phyloP scores from a whole-genome alignment of 1,140 invertebrate genomes.

The Globodera ellingtonae region DNA sequence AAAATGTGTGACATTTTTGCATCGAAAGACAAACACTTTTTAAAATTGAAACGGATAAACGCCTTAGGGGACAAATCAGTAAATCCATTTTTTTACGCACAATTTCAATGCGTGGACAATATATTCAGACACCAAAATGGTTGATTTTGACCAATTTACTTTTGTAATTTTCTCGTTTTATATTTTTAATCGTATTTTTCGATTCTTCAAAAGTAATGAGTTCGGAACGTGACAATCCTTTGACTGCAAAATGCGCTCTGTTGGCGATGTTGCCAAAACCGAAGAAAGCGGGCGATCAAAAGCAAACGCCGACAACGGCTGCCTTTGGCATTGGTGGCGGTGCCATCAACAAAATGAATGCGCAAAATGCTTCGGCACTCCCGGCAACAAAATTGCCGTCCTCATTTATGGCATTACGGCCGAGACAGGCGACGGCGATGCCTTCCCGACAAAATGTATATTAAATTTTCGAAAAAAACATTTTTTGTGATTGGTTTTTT shows the following conservation, averaged over 20 bases:
- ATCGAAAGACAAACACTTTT: no score
- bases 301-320: not conserved
- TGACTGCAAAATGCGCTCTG: conserved; percentile 28
- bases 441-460: not conserved
- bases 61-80: no score
- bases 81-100: no score
- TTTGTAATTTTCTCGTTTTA: not conserved
- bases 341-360: not conserved
- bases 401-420: not conserved
- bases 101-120: no score
- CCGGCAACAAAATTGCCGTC: not conserved
- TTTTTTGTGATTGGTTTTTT: not conserved
- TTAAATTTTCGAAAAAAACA: not conserved
- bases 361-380: not conserved
- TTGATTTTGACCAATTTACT: no score
- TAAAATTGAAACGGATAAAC: no score
- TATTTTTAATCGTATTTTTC: not conserved
- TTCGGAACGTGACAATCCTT: not conserved
- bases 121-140: no score
- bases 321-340: not conserved
- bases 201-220: conserved; percentile 1
- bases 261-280: conserved; percentile 37
- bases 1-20: no score
- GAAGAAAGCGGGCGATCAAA: conserved; percentile 11
- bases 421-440: not conserved